Conservation (phyloP, 2,797 vertebrate genomes). For the Momotus momota region DNA sequence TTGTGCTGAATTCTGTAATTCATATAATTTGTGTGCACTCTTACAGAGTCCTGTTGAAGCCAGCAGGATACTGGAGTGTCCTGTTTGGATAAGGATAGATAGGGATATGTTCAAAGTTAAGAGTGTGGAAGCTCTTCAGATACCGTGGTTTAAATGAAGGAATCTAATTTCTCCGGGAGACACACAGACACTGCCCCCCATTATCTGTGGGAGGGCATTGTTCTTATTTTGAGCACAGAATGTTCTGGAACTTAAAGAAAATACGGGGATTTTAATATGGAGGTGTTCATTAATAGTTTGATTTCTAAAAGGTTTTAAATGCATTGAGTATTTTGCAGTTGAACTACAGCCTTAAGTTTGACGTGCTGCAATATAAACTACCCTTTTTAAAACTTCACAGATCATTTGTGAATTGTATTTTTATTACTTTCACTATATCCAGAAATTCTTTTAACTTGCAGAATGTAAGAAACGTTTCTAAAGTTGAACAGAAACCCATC, state of each 20-base stretch:
- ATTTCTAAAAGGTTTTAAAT: neutral
- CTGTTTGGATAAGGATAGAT: neutral
- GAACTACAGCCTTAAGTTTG: neutral
- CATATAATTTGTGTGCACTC: neutral
- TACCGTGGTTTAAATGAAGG: neutral
- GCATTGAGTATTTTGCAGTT: neutral
- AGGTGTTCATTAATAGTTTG: neutral
- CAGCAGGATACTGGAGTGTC: neutral
- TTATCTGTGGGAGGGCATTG: neutral
- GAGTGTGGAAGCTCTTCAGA: neutral
- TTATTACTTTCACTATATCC: neutral
- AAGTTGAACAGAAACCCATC: constrained; percentile 66
- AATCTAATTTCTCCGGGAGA: neutral
- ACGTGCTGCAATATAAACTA: accelerated
- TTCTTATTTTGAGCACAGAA: neutral
- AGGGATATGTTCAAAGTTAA: neutral
- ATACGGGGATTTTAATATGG: neutral
- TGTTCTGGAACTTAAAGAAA: neutral
- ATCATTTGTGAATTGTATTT: neutral
- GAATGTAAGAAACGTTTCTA: constrained; percentile 74
- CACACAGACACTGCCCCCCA: neutral
- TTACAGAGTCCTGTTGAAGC: neutral
- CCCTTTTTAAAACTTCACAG: neutral
- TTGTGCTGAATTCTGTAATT: neutral
- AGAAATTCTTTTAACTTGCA: constrained; percentile 66